Evolutionary conservation across 2,113 vertebrate species (phyloP).

Genomic region (Myotis lucifugus): DNA sequence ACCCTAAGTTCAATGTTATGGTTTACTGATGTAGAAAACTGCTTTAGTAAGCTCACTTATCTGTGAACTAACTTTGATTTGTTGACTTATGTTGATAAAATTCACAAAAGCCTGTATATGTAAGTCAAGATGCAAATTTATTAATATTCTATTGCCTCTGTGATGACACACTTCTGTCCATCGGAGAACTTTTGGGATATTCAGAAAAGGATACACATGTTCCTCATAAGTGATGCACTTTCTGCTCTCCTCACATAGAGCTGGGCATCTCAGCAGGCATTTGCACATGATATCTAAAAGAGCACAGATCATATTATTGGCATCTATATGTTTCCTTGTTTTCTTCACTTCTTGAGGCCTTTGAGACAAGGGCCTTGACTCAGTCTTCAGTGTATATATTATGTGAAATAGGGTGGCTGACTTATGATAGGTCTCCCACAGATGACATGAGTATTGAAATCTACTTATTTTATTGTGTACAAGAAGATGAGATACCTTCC

Average conservation of each 20-base stretch:
- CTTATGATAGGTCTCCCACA: background rate
- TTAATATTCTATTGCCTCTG: background rate
- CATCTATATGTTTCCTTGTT: background rate
- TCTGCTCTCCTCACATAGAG: background rate
- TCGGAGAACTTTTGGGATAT: background rate
- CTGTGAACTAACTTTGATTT: background rate
- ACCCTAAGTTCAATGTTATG: background rate
- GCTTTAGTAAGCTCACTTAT: background rate
- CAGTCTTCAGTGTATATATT: background rate
- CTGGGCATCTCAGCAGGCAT: background rate
- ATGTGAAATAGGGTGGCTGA: accelerated
- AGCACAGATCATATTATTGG: background rate
- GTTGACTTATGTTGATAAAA: background rate
- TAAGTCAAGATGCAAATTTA: background rate
- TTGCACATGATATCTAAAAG: background rate
- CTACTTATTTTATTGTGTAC: background rate
- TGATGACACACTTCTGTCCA: background rate
- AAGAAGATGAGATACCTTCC: background rate
- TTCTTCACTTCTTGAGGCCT: background rate
- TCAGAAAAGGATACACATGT: background rate
- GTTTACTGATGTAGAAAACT: background rate
- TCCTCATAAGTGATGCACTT: background rate
- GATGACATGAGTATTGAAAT: background rate
- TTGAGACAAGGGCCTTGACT: background rate
- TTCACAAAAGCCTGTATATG: background rate